phyloP scores from a whole-genome alignment of 2,113 vertebrate genomes.

The Brachionichthys hirsutus region DNA sequence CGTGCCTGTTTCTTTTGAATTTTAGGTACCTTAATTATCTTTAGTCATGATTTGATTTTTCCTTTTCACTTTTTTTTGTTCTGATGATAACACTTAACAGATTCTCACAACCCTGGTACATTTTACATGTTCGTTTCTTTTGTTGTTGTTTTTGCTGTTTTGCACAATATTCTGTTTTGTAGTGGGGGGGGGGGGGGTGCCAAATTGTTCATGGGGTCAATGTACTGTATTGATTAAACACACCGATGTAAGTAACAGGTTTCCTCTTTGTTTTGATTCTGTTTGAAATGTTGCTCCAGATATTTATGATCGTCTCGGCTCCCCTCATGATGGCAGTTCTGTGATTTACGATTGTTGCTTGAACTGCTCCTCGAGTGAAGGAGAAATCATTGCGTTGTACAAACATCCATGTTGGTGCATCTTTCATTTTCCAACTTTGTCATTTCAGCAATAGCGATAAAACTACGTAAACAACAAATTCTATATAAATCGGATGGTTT shows the following conservation, averaged over 20 bases:
- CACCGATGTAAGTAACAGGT: neutral
- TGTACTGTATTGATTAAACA: slow-evolving; percentile 40
- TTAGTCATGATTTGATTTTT: neutral
- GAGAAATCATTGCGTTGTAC: no score
- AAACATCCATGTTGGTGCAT: no score
- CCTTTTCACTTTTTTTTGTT: slow-evolving; percentile 26
- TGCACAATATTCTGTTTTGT: slow-evolving; percentile 43
- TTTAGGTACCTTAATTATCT: slow-evolving; percentile 14
- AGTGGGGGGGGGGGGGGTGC: slow-evolving; percentile 14
- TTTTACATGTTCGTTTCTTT: slow-evolving; percentile 2
- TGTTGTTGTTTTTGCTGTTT: slow-evolving; percentile 16
- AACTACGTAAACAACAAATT: no score
- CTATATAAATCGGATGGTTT: no score
- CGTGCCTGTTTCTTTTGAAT: slow-evolving; percentile 16
- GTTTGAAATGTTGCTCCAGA: neutral
- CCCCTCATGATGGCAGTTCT: no score
- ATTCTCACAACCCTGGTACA: neutral
- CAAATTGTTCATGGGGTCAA: slow-evolving; percentile 21
- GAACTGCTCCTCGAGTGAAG: no score
- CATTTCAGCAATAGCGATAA: no score
- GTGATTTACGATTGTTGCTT: no score
- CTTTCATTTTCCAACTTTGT: no score
- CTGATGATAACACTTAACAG: slow-evolving; percentile 17
- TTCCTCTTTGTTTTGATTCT: slow-evolving; percentile 7
- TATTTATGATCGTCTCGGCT: neutral